phyloP scores from a whole-genome alignment of 2,113 vertebrate genomes.

The Megaceryle torquata region DNA sequence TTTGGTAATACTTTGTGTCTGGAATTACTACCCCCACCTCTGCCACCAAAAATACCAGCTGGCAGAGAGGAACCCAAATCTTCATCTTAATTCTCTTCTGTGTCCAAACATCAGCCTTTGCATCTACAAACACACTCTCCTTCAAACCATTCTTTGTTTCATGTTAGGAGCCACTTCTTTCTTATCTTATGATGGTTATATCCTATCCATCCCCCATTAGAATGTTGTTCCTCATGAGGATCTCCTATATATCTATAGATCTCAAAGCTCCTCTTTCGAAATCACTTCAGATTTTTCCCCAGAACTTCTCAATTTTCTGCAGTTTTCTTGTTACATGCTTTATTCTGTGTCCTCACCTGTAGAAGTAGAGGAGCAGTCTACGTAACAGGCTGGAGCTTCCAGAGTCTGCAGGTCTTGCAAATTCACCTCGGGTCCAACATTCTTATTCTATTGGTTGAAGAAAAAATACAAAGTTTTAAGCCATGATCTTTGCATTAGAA shows the following conservation, averaged over 20 bases:
- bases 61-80: not conserved
- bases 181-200: not conserved
- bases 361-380: not conserved
- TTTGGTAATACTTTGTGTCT: not conserved
- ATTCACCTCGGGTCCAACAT: not conserved
- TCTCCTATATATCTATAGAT: not conserved
- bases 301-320: not conserved
- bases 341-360: not conserved
- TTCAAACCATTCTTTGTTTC: not conserved
- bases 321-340: not conserved
- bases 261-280: not conserved
- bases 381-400: not conserved
- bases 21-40: too few relatives aligned
- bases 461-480: not conserved
- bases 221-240: not conserved
- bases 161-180: not conserved
- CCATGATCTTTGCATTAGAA: not conserved
- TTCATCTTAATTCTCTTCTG: not conserved
- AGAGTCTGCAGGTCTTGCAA: not conserved
- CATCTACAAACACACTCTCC: not conserved
- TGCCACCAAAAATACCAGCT: not conserved
- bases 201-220: not conserved
- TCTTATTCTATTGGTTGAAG: not conserved
- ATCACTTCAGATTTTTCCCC: not conserved
- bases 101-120: not conserved